phyloP scores from a whole-genome alignment of 1,140 invertebrate genomes.

The Bradysia coprophila region DNA sequence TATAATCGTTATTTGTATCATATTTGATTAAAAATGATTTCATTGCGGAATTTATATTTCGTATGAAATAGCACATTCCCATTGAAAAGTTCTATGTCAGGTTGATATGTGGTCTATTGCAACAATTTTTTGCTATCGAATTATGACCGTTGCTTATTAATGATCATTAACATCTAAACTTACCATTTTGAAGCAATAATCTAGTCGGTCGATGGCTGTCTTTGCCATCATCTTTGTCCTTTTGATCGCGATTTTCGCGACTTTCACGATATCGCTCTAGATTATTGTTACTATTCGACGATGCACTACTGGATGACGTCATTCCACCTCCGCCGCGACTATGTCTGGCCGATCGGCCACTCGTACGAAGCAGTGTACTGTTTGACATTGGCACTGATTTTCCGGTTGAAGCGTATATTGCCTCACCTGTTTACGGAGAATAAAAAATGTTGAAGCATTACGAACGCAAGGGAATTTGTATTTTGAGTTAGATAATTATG shows the following conservation, averaged over 20 bases:
- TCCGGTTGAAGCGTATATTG: not conserved
- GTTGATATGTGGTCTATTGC: too few species aligned
- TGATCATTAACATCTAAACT: too few species aligned
- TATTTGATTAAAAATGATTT: too few species aligned
- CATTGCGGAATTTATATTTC: too few species aligned
- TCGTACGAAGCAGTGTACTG: not conserved
- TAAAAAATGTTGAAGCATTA: too few species aligned
- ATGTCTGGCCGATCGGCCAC: conserved; percentile 5
- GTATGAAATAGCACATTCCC: too few species aligned
- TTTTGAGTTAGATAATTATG: too few species aligned
- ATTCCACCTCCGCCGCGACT: conserved; percentile 25
- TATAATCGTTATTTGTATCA: too few species aligned
- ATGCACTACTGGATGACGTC: conserved; percentile 31
- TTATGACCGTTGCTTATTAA: too few species aligned
- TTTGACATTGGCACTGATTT: not conserved
- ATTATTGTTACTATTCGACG: conserved; percentile 19
- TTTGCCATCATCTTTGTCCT: not conserved
- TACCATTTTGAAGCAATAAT: not conserved
- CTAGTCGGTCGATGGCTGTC: not conserved
- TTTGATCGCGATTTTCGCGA: not conserved
- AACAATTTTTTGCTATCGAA: too few species aligned
- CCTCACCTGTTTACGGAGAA: not conserved
- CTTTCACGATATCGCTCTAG: not conserved
- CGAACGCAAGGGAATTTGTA: too few species aligned
- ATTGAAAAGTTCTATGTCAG: too few species aligned